Evolutionary conservation across 64 coral and sea anemone genomes (phyloP).

Genomic region (Orbicella faveolata): DNA sequence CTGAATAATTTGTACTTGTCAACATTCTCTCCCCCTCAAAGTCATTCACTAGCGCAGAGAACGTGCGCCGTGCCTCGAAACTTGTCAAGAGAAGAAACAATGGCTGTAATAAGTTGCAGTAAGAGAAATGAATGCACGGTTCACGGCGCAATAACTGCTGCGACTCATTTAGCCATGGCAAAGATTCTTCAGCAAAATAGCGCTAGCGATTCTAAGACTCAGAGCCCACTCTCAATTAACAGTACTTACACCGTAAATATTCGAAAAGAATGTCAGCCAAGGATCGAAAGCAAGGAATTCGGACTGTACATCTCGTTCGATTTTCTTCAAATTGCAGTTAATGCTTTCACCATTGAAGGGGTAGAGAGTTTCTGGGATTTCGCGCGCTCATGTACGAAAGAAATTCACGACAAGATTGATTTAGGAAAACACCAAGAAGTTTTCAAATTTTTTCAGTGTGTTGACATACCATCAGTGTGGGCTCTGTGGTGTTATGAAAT

Average conservation of each 20-base stretch:
- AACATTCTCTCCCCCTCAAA: conserved; percentile 5
- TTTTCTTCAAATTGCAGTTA: conserved; percentile 10
- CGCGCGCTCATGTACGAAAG: conserved; percentile 35
- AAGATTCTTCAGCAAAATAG: conserved; percentile 5
- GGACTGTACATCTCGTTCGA: conserved; percentile 48
- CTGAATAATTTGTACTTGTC: conserved; percentile 36
- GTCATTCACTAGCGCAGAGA: neutral
- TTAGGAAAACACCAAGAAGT: neutral
- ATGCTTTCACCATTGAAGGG: neutral
- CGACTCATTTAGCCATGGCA: neutral
- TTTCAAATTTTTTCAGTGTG: neutral
- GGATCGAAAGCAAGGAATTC: conserved; percentile 48
- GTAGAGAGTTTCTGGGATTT: conserved; percentile 63
- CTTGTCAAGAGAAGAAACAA: conserved; percentile 22
- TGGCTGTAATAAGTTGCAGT: neutral
- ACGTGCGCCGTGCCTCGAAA: neutral
- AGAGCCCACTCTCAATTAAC: neutral
- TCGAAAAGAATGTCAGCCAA: conserved; percentile 35
- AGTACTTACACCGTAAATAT: conserved; percentile 28
- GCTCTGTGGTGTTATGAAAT: too few species aligned
- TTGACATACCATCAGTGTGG: too few species aligned
- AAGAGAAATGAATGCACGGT: conserved; percentile 43
- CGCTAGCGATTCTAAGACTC: neutral
- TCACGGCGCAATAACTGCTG: conserved; percentile 52
- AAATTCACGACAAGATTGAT: neutral